Conservation (phyloP, 2,888 invertebrate genomes). For the Helicoverpa assulta region DNA sequence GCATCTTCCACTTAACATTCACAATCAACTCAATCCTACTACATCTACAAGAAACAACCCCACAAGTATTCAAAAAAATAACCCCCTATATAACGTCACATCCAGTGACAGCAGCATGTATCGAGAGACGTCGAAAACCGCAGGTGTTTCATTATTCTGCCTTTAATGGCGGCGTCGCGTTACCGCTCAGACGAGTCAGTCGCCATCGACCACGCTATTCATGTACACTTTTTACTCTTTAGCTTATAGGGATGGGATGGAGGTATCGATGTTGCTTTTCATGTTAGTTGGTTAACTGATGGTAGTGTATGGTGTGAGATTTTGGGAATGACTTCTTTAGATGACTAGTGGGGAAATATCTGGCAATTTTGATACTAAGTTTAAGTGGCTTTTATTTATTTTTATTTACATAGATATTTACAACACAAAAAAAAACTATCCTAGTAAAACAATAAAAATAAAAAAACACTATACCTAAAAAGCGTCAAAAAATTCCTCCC, state of each 20-base stretch:
- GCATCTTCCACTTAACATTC: not conserved
- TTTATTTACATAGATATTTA: no score
- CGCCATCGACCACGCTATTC: conserved; percentile 33
- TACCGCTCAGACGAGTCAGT: conserved; percentile 63
- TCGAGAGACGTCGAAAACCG: conserved; percentile 78
- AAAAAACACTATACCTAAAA: no score
- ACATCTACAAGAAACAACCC: not conserved
- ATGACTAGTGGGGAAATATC: no score
- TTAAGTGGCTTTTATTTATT: no score
- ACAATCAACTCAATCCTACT: no score
- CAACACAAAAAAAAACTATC: no score
- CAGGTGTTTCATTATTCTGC: conserved; percentile 89
- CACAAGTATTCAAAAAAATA: not conserved
- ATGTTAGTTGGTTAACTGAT: not conserved
- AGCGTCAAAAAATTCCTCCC: no score
- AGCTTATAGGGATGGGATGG: not conserved
- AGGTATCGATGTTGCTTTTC: not conserved
- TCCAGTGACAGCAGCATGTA: conserved; percentile 49
- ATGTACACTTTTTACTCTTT: conserved; percentile 21
- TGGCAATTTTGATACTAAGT: no score
- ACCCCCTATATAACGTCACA: conserved; percentile 37
- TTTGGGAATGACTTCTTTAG: no score
- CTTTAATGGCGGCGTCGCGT: conserved; percentile 84
- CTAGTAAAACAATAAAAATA: no score
- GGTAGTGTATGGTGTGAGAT: no score